These are phyloP conservation scores for Nycticorax nycticorax DNA, from an alignment of 2,113 vertebrate species.

Conservation along the genomic window DNA sequence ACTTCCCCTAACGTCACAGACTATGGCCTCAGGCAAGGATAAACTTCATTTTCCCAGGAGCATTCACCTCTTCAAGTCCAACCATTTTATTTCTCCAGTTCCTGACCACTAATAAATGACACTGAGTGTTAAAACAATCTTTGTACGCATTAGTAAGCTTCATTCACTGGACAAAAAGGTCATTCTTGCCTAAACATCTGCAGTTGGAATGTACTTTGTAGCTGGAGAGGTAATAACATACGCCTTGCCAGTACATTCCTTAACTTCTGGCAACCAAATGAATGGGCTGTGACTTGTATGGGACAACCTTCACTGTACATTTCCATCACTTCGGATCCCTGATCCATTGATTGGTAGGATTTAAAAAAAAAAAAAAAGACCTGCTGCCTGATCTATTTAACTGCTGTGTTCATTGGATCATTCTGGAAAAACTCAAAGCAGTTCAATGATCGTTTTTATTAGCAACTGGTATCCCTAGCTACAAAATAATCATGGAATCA, in stretches of 20 bases:
- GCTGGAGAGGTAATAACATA: background rate
- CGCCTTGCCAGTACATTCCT: slow-evolving; percentile 27
- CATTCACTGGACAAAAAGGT: slow-evolving; percentile 2
- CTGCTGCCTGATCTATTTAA: background rate
- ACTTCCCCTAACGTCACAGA: background rate
- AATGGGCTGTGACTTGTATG: background rate
- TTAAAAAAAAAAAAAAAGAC: background rate
- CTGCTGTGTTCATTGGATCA: background rate
- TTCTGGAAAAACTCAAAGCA: background rate
- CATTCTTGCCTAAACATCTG: slow-evolving; percentile 13
- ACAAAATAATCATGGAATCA: background rate
- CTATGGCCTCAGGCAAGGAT: background rate
- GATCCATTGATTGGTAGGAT: background rate
- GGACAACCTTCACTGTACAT: background rate
- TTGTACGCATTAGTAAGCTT: background rate
- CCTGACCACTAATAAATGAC: background rate
- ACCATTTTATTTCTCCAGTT: background rate
- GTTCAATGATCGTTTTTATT: background rate
- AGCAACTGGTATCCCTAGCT: background rate
- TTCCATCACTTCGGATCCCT: background rate
- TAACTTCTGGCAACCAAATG: background rate
- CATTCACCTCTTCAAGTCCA: background rate
- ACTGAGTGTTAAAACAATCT: background rate
- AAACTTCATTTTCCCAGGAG: background rate
- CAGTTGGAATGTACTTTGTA: background rate